These are phyloP conservation scores for Sebastes trivittatus DNA, from an alignment of 2,797 vertebrate genomes.

Conservation along the genomic window DNA sequence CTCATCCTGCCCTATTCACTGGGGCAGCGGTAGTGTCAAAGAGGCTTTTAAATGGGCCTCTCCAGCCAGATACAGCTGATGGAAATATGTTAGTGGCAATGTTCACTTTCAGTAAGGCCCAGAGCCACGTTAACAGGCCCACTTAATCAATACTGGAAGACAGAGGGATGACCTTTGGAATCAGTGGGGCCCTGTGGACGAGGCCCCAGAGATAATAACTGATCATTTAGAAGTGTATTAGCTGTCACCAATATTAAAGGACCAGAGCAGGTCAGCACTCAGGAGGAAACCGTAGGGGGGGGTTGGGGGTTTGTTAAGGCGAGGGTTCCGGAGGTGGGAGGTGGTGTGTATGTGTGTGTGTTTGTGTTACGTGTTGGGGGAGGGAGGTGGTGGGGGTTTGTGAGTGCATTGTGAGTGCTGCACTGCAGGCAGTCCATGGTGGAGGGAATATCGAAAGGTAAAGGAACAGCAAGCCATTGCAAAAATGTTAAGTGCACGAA, in stretches of 20 bases:
- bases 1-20: slow-evolving; percentile 55
- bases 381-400: background rate
- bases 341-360: background rate
- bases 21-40: slow-evolving; percentile 45
- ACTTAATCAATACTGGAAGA: slow-evolving; percentile 77
- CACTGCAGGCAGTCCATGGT: slow-evolving; percentile 31
- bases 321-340: slow-evolving; percentile 1
- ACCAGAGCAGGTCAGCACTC: slow-evolving; percentile 70
- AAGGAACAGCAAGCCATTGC: slow-evolving; percentile 42
- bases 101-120: slow-evolving; percentile 72
- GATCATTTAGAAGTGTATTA: slow-evolving; percentile 81
- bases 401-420: slow-evolving; percentile 25
- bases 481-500: slow-evolving; percentile 66
- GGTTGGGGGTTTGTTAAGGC: background rate
- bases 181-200: slow-evolving; percentile 74
- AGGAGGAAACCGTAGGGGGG: slow-evolving; percentile 21
- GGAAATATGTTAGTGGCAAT: slow-evolving; percentile 57
- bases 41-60: slow-evolving; percentile 66
- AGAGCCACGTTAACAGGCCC: slow-evolving; percentile 69
- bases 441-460: slow-evolving; percentile 57
- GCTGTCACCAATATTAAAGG: slow-evolving; percentile 79
- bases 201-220: slow-evolving; percentile 81
- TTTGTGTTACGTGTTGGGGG: background rate
- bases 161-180: slow-evolving; percentile 82
- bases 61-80: slow-evolving; percentile 35